These are phyloP conservation scores for Eurois occulta DNA, from an alignment of 2,888 invertebrate genomes.

Conservation along the genomic window DNA sequence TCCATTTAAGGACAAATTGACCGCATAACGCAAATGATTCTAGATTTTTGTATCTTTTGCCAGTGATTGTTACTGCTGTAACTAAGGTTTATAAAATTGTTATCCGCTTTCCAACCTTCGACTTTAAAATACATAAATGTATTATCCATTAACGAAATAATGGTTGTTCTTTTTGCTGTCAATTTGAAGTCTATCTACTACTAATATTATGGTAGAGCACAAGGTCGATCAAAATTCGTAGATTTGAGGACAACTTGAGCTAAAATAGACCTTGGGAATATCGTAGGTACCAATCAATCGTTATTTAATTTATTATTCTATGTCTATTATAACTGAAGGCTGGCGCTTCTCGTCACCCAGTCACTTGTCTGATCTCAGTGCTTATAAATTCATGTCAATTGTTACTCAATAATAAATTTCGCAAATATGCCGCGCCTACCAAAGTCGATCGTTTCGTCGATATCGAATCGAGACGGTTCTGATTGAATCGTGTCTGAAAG, in stretches of 20 bases:
- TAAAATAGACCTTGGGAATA: neutral
- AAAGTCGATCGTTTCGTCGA: conserved; percentile 27
- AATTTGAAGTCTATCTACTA: conserved; percentile 7
- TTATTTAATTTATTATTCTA: conserved; percentile 18
- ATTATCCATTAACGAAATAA: conserved; percentile 46
- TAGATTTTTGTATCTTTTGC: neutral
- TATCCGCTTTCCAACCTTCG: conserved; percentile 50
- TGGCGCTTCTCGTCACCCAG: conserved; percentile 37
- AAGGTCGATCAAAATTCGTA: conserved; percentile 20
- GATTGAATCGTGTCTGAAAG: conserved; percentile 32
- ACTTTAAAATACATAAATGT: conserved; percentile 25
- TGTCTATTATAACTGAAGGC: conserved; percentile 5
- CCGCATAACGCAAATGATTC: neutral
- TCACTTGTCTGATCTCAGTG: conserved; percentile 55
- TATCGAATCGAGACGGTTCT: conserved; percentile 12
- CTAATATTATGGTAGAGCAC: conserved; percentile 17
- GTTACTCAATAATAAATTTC: conserved; percentile 45
- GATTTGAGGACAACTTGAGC: neutral
- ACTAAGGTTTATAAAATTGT: neutral
- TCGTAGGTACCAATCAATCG: neutral
- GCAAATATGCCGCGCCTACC: conserved; percentile 48
- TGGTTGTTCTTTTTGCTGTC: conserved; percentile 3
- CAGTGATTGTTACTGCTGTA: neutral
- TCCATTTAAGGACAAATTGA: neutral
- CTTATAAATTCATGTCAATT: conserved; percentile 49